Evolutionary conservation across 2,797 vertebrate species (phyloP), one percentile per base, ranked within the genome.

Genomic region (Amblyraja radiata): DNA sequence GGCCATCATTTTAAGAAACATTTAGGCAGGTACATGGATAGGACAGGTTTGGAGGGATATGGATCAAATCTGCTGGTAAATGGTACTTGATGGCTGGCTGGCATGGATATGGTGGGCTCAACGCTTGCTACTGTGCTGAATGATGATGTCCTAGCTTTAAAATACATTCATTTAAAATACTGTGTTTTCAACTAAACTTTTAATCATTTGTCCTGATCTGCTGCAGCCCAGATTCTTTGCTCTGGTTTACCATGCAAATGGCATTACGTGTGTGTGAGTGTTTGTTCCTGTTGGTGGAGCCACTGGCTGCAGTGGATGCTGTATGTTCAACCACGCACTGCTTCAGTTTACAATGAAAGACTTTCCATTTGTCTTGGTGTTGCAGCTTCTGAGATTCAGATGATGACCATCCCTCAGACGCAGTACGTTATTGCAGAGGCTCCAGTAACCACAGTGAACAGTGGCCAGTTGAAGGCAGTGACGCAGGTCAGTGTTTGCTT

Each of bases 361-460:
- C 16, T 93, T 6, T 28, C 93, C 79, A 81, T 94, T 65, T 68
- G 76, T 93, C 93, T 94, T 16, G 93, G 1, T 94, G 80, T 94
- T 94, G 71, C 94, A 99, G 99, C 98, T 0, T 99, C 98, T 13
- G 99, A 99, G 96, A 98, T 99, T 95, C 99, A 99, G 96, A 99
- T 99, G 98, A 99, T 99, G 98, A 95, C 98, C 39, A 97, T 99
- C 93, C 99, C 98, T 76, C 98, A 99, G 13, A 95, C 98, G 54
- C 98, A 99, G 95, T 99, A 99, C 0, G 98, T 99, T 94, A 99
- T 99, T 7, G 97, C 99, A 13, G 99, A 99, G 94, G 95, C 98
- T 0, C 98, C 99, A 0, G 98, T 97, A 88, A 97, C 97, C 6
- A 96, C 97, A 58, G 97, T 96, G 94, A 97, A 96, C 95, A 97